Conservation (phyloP, 2,888 invertebrate genomes). For the Epiblema foenella region DNA sequence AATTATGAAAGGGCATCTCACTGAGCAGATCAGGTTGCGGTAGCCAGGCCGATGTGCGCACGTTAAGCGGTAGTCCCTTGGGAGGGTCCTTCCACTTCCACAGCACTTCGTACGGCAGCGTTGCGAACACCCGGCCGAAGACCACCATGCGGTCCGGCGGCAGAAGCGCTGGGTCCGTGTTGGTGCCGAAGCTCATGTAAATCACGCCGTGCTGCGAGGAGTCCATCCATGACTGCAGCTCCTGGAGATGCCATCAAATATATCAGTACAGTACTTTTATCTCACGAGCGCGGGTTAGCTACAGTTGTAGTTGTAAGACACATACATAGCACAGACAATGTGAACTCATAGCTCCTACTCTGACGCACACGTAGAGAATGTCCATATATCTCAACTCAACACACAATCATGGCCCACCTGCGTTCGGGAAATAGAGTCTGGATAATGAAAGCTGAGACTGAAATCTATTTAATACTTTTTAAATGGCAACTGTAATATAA, state of each 20-base stretch:
- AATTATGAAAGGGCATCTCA: slow-evolving; percentile 44
- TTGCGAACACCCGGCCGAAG: slow-evolving; percentile 50
- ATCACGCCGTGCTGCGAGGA: slow-evolving; percentile 47
- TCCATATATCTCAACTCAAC: too few relatives aligned
- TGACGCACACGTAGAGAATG: too few relatives aligned
- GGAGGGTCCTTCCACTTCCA: slow-evolving; percentile 57
- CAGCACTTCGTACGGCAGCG: slow-evolving; percentile 55
- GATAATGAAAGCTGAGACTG: too few relatives aligned
- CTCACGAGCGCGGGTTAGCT: too few relatives aligned
- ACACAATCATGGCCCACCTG: too few relatives aligned
- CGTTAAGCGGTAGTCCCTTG: slow-evolving; percentile 55
- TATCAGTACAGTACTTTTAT: too few relatives aligned
- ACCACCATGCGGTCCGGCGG: slow-evolving; percentile 48
- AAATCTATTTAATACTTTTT: too few relatives aligned
- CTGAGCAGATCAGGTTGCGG: slow-evolving; percentile 58
- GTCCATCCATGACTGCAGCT: slow-evolving; percentile 32
- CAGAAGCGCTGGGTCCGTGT: slow-evolving; percentile 52
- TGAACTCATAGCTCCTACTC: too few relatives aligned
- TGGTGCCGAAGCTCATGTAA: slow-evolving; percentile 64
- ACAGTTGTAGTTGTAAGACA: too few relatives aligned
- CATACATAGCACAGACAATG: too few relatives aligned
- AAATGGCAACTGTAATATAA: too few relatives aligned
- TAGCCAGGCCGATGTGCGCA: slow-evolving; percentile 58
- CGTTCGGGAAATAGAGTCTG: too few relatives aligned
- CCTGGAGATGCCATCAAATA: slow-evolving; percentile 47